Percentiles rank a stretch among this genome's conserved stretches.
Conservation (phyloP, 2,113 vertebrate genomes). For the Myxocyprinus asiaticus region DNA sequence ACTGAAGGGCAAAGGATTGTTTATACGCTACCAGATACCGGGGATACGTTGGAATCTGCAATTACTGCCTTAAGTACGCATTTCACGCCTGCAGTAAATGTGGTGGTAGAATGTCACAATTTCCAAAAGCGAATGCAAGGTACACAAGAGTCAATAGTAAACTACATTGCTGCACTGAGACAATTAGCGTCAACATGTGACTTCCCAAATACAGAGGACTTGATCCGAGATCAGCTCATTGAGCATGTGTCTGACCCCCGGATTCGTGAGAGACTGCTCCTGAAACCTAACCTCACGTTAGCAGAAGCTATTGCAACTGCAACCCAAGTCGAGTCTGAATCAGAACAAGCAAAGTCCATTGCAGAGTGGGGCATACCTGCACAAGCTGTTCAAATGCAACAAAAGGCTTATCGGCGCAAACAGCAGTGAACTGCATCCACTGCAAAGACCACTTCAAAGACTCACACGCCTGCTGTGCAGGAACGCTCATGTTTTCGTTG, state of each 20-base stretch:
- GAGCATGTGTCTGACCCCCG: no score
- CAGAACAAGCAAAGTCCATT: not conserved
- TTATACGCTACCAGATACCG: not conserved
- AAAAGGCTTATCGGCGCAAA: not conserved
- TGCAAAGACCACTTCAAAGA: not conserved
- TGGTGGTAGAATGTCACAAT: not conserved
- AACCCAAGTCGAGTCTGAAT: not conserved
- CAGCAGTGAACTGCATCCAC: not conserved
- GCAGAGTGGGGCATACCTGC: not conserved
- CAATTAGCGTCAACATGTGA: not conserved
- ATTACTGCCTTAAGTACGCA: not conserved
- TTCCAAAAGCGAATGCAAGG: not conserved
- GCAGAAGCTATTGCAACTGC: not conserved
- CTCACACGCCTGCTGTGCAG: not conserved
- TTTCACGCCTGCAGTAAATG: not conserved
- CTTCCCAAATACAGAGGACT: not conserved
- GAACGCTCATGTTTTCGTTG: not conserved
- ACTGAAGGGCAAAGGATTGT: not conserved
- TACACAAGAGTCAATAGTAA: not conserved
- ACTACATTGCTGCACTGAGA: not conserved
- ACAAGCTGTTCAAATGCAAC: not conserved
- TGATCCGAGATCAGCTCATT: no score
- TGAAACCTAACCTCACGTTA: not conserved
- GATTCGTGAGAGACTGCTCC: no score
- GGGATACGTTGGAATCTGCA: not conserved